Evolutionary conservation across 2,797 vertebrate genomes (phyloP), one percentile per base, ranked within the genome.

Genomic region (Chrysocyon brachyurus): DNA sequence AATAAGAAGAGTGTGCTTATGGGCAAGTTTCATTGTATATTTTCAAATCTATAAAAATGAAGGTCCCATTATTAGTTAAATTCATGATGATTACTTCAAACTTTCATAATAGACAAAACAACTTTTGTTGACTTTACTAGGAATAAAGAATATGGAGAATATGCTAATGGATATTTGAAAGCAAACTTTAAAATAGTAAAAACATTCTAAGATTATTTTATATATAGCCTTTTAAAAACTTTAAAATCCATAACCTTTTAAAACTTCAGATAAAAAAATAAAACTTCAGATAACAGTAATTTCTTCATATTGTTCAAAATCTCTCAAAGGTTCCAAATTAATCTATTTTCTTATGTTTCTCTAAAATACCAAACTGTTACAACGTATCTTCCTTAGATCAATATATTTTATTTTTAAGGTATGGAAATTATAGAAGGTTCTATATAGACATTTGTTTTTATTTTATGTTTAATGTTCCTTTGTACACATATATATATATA

Each of bases 121-220:
- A 72, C 11, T 40, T 87, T 73, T 63, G 11, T 78, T 86, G 73
- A n/a, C 19, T 77, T 19, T 97, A 49, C 15, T 1, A 63, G 22
- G 12, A 22, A 22, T 73, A 28, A 96, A 54, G 5, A 81, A 77
- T 0, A 40, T 49, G 2, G 17, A 56, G 2, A 82, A 61, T 73
- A 22, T 40, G 6, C 2, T 66, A 6, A 73, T 56, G 5, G 2
- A 28, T 89, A 75, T 64, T 90, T 92, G 36, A 92, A 63, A 68
- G 9, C 5, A 93, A 92, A 90, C 33, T 17, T 72, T 63, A 84
- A 87, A 73, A 26, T 57, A 96, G 22, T 22, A 90, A 95, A 86
- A 66, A 6, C n/a, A 75, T 64, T 84, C 28, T 61, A 68, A 88
- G 72, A 21, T 61, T 52, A 77, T 83, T 87, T 87, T 78, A 57